Percentiles rank a stretch among this genome's conserved stretches.
phyloP scores from a whole-genome alignment of 2,888 invertebrate species.

The Rotaria sp. region DNA sequence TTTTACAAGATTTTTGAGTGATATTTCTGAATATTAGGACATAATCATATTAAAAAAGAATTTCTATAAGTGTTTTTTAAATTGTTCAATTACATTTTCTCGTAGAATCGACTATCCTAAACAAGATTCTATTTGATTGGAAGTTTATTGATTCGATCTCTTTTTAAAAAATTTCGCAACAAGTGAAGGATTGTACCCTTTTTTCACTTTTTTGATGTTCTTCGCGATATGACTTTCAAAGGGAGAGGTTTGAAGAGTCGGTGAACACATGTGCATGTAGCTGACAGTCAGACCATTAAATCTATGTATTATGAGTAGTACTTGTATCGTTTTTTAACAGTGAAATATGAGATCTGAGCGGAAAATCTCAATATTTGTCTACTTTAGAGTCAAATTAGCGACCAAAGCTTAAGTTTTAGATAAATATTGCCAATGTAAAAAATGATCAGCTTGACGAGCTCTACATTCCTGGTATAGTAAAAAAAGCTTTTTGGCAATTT shows the following conservation, averaged over 20 bases:
- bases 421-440: not conserved
- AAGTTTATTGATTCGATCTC: not conserved
- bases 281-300: not conserved
- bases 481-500: not conserved
- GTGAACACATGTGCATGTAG: not conserved
- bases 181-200: not conserved
- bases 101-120: not conserved
- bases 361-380: not conserved
- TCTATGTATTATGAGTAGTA: not conserved
- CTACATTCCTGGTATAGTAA: not conserved
- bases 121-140: slow-evolving; percentile 2
- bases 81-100: not conserved
- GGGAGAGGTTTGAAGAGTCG: not conserved
- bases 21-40: not conserved
- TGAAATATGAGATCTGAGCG: not conserved
- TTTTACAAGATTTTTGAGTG: not conserved
- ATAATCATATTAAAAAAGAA: not conserved
- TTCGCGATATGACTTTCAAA: not conserved
- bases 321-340: not conserved
- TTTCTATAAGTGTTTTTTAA: not conserved
- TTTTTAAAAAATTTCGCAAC: not conserved
- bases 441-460: not conserved
- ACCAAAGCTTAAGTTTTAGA: not conserved
- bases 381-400: not conserved
- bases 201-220: not conserved